Percentiles rank a stretch among this genome's conserved stretches.
phyloP scores from a whole-genome alignment of 2,888 invertebrate species.

The Salticus scenicus region DNA sequence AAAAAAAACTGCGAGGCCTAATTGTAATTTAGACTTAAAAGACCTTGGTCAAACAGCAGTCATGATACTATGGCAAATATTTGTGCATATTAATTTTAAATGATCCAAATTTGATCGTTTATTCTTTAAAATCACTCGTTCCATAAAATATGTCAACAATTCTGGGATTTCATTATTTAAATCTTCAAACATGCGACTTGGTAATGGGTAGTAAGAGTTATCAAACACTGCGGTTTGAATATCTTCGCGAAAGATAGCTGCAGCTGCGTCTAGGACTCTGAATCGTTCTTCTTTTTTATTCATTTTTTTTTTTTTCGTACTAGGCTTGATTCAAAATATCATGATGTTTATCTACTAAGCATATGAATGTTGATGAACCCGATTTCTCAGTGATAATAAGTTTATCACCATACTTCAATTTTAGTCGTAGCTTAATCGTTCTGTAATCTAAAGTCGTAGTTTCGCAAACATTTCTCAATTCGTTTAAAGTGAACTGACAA shows the following conservation, averaged over 20 bases:
- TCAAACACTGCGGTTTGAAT: neutral
- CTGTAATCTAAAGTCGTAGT: neutral
- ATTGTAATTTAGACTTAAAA: neutral
- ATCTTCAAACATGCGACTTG: neutral
- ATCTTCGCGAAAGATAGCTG: slow-evolving; percentile 14
- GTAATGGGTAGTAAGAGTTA: neutral
- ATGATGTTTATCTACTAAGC: neutral
- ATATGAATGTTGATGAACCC: neutral
- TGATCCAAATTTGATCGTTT: neutral
- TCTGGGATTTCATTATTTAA: neutral
- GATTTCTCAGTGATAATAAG: neutral
- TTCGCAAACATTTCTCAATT: neutral
- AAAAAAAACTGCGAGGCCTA: neutral
- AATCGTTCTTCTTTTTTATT: no score
- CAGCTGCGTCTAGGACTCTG: neutral
- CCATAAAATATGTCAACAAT: neutral
- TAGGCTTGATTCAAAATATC: no score
- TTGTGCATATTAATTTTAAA: neutral
- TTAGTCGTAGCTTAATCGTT: neutral
- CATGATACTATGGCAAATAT: neutral
- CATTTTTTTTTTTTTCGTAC: no score
- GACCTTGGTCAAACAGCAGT: neutral
- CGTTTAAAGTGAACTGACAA: slow-evolving; percentile 2
- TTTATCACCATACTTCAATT: neutral
- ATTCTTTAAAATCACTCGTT: neutral